phyloP scores from a whole-genome alignment of 2,113 vertebrate genomes.

The Phalacrocorax carbo region DNA sequence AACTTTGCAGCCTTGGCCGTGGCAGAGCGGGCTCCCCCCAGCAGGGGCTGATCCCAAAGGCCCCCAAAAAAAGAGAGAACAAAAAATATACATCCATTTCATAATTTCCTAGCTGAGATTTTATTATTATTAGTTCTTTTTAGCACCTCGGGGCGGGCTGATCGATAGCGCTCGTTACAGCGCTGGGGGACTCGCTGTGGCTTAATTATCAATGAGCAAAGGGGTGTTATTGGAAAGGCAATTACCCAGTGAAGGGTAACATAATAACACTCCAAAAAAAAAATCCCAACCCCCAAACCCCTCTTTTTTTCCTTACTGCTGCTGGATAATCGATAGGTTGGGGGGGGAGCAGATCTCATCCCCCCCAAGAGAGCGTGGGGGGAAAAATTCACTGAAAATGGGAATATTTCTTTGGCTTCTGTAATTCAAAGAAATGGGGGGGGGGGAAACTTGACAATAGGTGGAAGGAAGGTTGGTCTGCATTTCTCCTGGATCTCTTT shows the following conservation, averaged over 20 bases:
- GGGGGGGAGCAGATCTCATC: neutral
- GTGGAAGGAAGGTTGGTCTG: neutral
- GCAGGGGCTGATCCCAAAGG: neutral
- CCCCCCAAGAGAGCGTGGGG: neutral
- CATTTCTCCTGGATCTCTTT: neutral
- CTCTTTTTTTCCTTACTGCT: neutral
- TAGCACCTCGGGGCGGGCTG: neutral
- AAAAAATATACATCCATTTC: neutral
- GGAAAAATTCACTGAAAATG: neutral
- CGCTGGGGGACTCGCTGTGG: neutral
- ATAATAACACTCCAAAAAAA: neutral
- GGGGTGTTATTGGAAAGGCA: neutral
- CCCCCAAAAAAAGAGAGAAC: neutral
- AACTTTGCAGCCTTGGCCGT: neutral
- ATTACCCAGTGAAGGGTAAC: neutral
- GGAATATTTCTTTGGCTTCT: neutral
- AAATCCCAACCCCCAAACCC: too few species aligned
- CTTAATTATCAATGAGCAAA: neutral
- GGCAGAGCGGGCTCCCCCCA: too few species aligned
- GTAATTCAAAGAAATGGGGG: neutral
- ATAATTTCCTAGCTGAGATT: neutral
- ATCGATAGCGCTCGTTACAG: constrained; percentile 10
- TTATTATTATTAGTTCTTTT: neutral
- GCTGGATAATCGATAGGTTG: neutral
- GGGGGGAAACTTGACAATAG: neutral